phyloP scores from a whole-genome alignment of 2,113 vertebrate species.

The Saimiri boliviensis region DNA sequence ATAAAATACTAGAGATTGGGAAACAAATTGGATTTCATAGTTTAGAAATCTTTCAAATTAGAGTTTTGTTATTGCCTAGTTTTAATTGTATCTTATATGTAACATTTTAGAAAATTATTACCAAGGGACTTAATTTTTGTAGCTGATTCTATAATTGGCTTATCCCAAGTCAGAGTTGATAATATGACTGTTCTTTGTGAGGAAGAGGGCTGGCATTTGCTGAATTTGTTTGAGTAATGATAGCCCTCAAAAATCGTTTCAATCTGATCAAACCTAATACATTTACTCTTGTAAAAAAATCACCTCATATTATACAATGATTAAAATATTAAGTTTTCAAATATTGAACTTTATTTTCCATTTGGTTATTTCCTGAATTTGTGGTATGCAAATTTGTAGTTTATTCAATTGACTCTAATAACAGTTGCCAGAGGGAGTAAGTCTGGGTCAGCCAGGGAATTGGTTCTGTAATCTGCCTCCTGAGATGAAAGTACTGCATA shows the following conservation, averaged over 20 bases:
- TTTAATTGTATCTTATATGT: background rate
- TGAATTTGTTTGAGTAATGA: background rate
- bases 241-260: background rate
- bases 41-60: conserved; percentile 36
- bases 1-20: background rate
- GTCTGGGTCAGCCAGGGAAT: conserved; percentile 29
- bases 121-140: background rate
- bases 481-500: background rate
- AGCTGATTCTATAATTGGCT: background rate
- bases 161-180: background rate
- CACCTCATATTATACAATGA: background rate
- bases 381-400: conserved; percentile 9
- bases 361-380: conserved; percentile 49
- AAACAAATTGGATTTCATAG: background rate
- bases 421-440: conserved; percentile 25
- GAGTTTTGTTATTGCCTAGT: background rate
- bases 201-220: background rate
- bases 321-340: conserved; percentile 51
- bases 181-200: background rate
- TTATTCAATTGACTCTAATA: conserved; percentile 47
- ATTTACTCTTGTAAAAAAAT: conserved; percentile 36
- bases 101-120: background rate
- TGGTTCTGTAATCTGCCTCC: background rate
- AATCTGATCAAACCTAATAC: conserved; percentile 33
- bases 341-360: conserved; percentile 32